Base-by-base conservation (phyloP, 2,797 vertebrate species). In the Crocodylus rhombifer region DNA sequence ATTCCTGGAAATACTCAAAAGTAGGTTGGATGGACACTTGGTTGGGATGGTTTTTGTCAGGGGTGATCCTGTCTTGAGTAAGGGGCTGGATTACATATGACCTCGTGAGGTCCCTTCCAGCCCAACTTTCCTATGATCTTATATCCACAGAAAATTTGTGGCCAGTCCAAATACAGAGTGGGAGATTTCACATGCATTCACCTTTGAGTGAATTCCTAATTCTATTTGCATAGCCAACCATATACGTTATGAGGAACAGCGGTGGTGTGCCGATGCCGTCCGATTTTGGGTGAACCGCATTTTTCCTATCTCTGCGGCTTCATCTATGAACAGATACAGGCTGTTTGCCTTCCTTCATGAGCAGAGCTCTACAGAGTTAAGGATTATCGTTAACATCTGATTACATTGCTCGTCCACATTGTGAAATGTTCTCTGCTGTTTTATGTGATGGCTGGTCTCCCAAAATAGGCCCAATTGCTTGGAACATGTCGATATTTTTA, bases 401-500 rank as follows among this genome's bases (percentile, higher is more conserved):
- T 10, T 17, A 16, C 56, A 42, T 77, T 6, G 6, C 56, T 80
- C 12, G 0, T 51, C 56, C 17, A 57, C 7, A 57, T 30, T 2
- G 12, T 61, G 86, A 77, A 82, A 51, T 63, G n/a, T 63, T 79
- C 28, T 1, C 71, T 6, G 91, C 65, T 3, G 1, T 9, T 77
- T 87, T 17, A 20, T 1, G 4, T 0, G 71, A 73, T 80, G 80
- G 23, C 63, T 36, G 0, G 82, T 16, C 36, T 30, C 80, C 87
- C 18, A 57, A 89, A 94, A 90, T 89, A 28, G 76, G 63, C 26
- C 30, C n/a, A 26, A 84, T 77, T 76, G 63, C 81, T 92, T 85
- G 7, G 84, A 84, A 87, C 5, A 3, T 11, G 60, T 51, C 33
- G 33, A 33, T 77, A 86, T 87, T 85, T 91, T 94, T n/a, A 67